A percentile compares a stretch with the other conserved stretches of the same genome.
These are phyloP conservation scores for Sebastes hubbsi DNA, from an alignment of 2,797 vertebrate species.

Conservation along the genomic window DNA sequence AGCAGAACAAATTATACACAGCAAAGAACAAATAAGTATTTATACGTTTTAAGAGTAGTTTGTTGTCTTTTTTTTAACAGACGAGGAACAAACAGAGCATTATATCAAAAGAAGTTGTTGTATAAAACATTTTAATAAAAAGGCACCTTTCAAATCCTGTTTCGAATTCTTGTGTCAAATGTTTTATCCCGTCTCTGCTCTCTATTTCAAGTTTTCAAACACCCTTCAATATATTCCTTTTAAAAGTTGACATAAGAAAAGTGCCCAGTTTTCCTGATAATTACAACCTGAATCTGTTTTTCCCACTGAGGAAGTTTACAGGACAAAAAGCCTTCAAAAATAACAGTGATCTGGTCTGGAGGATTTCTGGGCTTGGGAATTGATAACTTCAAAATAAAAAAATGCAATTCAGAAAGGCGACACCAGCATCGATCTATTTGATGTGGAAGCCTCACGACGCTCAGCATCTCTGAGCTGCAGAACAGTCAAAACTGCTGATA, in stretches of 20 bases:
- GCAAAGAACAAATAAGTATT: slow-evolving; percentile 49
- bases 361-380: neutral
- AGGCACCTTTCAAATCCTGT: slow-evolving; percentile 33
- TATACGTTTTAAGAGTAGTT: slow-evolving; percentile 44
- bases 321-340: neutral
- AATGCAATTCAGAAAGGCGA: neutral
- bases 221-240: slow-evolving; percentile 1
- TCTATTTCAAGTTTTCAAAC: slow-evolving; percentile 10
- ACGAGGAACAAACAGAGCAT: slow-evolving; percentile 21
- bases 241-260: neutral
- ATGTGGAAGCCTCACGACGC: neutral
- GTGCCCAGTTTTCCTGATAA: slow-evolving; percentile 7
- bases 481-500: neutral
- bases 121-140: slow-evolving; percentile 48
- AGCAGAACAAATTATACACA: slow-evolving; percentile 56
- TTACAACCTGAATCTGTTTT: slow-evolving; percentile 6
- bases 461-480: neutral
- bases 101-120: slow-evolving; percentile 31
- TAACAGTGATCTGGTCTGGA: slow-evolving; percentile 14
- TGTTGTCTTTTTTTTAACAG: neutral
- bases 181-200: neutral
- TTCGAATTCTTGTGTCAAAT: neutral
- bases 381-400: neutral
- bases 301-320: neutral
- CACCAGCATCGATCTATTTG: neutral